Evolutionary conservation across 2,113 vertebrate genomes (phyloP).

Genomic region (Accipiter cooperii): DNA sequence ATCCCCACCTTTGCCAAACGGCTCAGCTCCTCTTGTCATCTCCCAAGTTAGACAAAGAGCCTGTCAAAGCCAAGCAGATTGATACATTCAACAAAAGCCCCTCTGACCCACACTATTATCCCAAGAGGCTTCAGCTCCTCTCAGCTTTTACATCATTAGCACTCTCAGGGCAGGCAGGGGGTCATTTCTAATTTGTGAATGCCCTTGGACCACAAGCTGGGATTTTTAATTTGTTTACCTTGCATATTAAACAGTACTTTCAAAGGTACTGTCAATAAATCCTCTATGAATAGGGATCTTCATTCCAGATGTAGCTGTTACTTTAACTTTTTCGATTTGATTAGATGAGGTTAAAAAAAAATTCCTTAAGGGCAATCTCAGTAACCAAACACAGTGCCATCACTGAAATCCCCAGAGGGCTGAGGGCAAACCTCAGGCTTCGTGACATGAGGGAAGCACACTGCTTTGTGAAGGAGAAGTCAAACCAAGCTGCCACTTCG

Average conservation of each 20-base stretch:
- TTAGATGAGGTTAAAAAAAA: neutral
- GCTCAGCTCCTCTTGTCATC: neutral
- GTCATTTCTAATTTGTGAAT: conserved; percentile 65
- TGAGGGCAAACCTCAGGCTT: neutral
- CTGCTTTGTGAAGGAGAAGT: neutral
- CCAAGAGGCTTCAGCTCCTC: neutral
- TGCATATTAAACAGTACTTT: conserved; percentile 52
- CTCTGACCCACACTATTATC: conserved; percentile 21
- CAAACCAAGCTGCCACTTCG: neutral
- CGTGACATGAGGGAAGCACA: neutral
- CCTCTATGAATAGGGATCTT: conserved; percentile 14
- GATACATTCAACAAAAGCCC: conserved; percentile 16
- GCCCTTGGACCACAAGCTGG: conserved; percentile 56
- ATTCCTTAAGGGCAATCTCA: neutral
- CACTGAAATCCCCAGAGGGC: neutral
- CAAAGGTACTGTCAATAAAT: conserved; percentile 54
- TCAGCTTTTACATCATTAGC: conserved; percentile 50
- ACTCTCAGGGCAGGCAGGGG: neutral
- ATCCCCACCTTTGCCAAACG: neutral
- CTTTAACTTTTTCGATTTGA: neutral
- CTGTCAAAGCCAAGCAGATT: conserved; percentile 31
- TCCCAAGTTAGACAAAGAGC: conserved; percentile 31
- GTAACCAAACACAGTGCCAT: neutral
- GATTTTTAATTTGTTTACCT: conserved; percentile 66
- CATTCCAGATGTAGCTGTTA: neutral